phyloP scores from a whole-genome alignment of 2,888 invertebrate species.

The Heteromyza rotundicornis region DNA sequence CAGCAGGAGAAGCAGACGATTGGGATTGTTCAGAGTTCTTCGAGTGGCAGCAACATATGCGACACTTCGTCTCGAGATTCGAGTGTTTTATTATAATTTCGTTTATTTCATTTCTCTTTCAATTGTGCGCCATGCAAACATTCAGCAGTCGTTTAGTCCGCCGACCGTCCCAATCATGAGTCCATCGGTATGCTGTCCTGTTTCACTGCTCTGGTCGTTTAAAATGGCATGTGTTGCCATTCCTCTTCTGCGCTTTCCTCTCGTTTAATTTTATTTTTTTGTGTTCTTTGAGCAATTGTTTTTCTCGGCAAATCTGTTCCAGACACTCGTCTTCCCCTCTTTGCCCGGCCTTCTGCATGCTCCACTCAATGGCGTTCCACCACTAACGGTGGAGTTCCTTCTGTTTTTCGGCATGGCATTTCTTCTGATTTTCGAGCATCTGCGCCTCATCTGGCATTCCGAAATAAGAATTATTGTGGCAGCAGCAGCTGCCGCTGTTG shows the following conservation, averaged over 20 bases:
- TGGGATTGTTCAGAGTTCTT: not conserved
- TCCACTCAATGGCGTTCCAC: not conserved
- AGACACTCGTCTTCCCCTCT: not conserved
- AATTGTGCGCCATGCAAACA: not conserved
- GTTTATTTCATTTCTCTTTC: slow-evolving; percentile 2
- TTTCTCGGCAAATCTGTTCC: slow-evolving; percentile 4
- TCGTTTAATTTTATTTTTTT: not conserved
- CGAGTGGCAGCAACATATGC: slow-evolving; percentile 2
- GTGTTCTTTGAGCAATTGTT: not conserved
- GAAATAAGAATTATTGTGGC: slow-evolving; percentile 55
- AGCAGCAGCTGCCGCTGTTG: slow-evolving; percentile 51
- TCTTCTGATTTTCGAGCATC: slow-evolving; percentile 47
- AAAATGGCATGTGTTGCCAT: not conserved
- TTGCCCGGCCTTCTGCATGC: not conserved
- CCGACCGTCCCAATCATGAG: not conserved
- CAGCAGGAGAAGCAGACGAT: not conserved
- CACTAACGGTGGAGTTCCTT: not conserved
- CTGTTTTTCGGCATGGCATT: not conserved
- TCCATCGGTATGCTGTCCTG: not conserved
- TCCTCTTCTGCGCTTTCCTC: not conserved
- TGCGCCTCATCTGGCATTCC: slow-evolving; percentile 59
- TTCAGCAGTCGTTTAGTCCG: too few species aligned
- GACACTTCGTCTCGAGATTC: not conserved
- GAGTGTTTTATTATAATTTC: slow-evolving; percentile 6
- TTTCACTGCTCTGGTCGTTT: not conserved